These are phyloP conservation scores for Aphis craccivora DNA, from an alignment of 1,140 invertebrate species.

Conservation along the genomic window DNA sequence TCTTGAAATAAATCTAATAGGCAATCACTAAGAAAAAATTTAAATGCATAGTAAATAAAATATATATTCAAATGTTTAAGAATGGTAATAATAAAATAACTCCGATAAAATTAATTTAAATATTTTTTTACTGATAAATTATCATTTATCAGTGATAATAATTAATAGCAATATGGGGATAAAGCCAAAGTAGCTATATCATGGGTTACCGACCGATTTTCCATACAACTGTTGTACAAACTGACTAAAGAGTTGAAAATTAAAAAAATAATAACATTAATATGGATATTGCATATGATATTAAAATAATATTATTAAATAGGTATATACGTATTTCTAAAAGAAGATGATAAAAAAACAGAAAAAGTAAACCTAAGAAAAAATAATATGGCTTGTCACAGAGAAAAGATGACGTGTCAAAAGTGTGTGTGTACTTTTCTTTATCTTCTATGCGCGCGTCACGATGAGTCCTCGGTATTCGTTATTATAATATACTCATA, in stretches of 20 bases:
- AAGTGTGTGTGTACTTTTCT: slow-evolving; percentile 4
- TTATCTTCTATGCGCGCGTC: slow-evolving; percentile 22
- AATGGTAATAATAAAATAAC: too few species aligned
- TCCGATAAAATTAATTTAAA: too few species aligned
- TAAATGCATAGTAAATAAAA: not conserved
- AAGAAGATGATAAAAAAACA: not conserved
- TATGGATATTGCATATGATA: not conserved
- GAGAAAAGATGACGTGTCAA: slow-evolving; percentile 23
- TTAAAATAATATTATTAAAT: not conserved
- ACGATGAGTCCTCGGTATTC: slow-evolving; percentile 49
- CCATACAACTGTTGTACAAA: not conserved
- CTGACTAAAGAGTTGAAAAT: not conserved
- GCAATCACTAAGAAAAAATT: not conserved
- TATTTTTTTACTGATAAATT: too few species aligned
- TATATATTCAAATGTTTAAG: not conserved
- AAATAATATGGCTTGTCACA: not conserved
- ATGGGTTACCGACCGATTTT: not conserved
- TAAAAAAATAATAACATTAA: slow-evolving; percentile 1
- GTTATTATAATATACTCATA: slow-evolving; percentile 45
- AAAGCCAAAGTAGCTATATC: not conserved
- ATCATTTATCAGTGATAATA: too few species aligned
- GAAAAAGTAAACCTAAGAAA: not conserved
- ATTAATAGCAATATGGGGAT: not conserved
- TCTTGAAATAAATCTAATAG: not conserved
- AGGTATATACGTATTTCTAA: not conserved